Base-by-base conservation (phyloP, 2,113 vertebrate genomes). In the Channa argus region DNA sequence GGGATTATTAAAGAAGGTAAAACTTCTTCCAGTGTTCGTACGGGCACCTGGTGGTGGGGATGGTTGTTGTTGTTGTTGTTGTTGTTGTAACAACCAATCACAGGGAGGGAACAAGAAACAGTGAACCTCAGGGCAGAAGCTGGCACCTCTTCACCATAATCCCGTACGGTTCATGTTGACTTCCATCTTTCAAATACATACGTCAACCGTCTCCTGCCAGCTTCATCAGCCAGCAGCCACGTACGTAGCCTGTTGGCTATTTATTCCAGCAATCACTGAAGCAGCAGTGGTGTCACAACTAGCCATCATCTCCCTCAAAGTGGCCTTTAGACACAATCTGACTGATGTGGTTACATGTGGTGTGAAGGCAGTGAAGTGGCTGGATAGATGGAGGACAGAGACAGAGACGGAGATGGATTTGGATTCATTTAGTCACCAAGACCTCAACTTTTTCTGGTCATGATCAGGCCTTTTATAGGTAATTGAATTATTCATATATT, bases 251-350 rank as follows among this genome's bases (percentile, higher is more conserved):
- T 15, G 6, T 33, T 34, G 3, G 44, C 36, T 53, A 9, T 56
- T 65, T 36, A 38, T 64, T 53, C 63, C 8, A 51, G 60, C 71
- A 62, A 70, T 82, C 78, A 70, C 14, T 7, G 41, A 10, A 0
- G 13, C 51, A 13, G 24, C 56, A 14, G 8, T 2, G 66, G 2
- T 8, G 36, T 38, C 15, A 41, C 60, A 59, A 38, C 63, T 5
- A 37, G 53, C 69, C 62, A 38, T 81, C 83, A 71, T 74, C 70
- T 5, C 69, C 79, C 74, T 71, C 54, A 47, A 10, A 47, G 46
- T 37, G 38, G 74, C 77, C 68, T 56, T 24, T 8, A 69, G 81
- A 73, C 78, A 41, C 46, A 2, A 9, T 3, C 14, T 46, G 53
- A 60, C 14, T 59, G 69, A 64, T 55, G 78, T 46, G 50, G 50